Base-by-base conservation (phyloP, 1,140 invertebrate species). In the Drosophila orena region DNA sequence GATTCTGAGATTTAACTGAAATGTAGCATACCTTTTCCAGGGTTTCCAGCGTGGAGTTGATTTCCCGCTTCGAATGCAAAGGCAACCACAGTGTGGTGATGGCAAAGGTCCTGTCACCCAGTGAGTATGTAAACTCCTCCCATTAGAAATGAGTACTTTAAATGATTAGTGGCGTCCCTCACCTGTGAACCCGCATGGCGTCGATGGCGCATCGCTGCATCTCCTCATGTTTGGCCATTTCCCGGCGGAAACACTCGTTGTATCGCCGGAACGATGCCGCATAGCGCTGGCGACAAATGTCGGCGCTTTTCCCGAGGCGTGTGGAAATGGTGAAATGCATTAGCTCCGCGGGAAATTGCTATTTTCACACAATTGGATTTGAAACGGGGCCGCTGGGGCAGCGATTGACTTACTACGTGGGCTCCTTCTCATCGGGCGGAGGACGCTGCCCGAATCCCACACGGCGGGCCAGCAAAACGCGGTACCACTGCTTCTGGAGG, bases 141-240 rank as follows among this genome's bases (percentile, higher is more conserved):
- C 6, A 7, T 30, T 30, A 10, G 7, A 30, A 30, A 30, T 30
- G 30, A 30, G 30, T 30, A 10, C 2, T 30, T 10, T 10, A 20
- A 8, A 4, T 14, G 14, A 20, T 14, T 35, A 14, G 7, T n/a
- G 1, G 4, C 12, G 10, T 1, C 22, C 12, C 66, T 73, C 50
- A 92, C 91, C 91, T 91, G 75, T 92, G 91, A 2, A 92, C 77
- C 24, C 91, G 80, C 91, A 92, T 92, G 3, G 91, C 88, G 70
- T 92, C 91, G 65, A 91, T 91, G 54, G 91, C 91, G 46, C 76
- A 91, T 40, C 91, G 88, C 47, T 92, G 91, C 91, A 92, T 92
- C 60, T 89, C 77, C 53, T 91, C 91, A 42, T 90, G 91, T 52
- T 88, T 85, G 71, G 78, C 73, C 72, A 92, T 88, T 88, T 92